Base-by-base conservation (phyloP, 2,888 invertebrate genomes). In the Herminia tarsipennalis region DNA sequence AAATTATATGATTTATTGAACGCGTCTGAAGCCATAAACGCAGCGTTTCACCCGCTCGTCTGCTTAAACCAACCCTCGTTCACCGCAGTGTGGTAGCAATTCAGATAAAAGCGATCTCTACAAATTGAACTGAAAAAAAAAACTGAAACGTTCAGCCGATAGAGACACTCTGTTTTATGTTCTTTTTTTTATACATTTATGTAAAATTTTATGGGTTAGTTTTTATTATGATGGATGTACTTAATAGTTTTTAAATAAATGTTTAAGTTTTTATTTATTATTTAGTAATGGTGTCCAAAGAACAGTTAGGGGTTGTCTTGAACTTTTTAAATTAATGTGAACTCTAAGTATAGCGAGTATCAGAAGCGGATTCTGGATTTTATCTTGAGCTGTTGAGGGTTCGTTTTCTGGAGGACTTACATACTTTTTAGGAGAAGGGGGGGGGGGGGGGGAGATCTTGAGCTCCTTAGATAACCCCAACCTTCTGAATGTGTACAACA, bases 41-140 rank as follows among this genome's bases (percentile, higher is more conserved):
- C 30, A 1, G 46, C 59, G 57, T 59, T 36, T 41, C 2, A 47
- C 50, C 35, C 75, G 77, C 68, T 21, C 48, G 78, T 77, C 52
- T 77, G 52, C 29, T 42, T 6, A 10, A 22, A 28, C 44, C 79
- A 65, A 71, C 76, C 75, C 78, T 76, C 73, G 59, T 59, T 72
- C 53, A 58, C 55, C 54, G 73, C 70, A 77, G 87, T 70, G 78
- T 90, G 90, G 89, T 89, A 90, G 90, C 90, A 89, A 90, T 90
- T 83, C 85, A 89, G 90, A 89, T 89, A 90, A 86, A 82, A 78
- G 65, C 71, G 63, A 76, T 81, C 79, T 77, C 78, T 77, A 89
- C 88, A 88, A 89, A 90, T 89, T 89, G 88, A 84, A 83, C 73
- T 70, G 77, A 85, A 86, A 84, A 86, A 75, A 69, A 45, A 39